These are phyloP conservation scores for Dynastes tityus DNA, from an alignment of 2,888 invertebrate species.

Conservation along the genomic window DNA sequence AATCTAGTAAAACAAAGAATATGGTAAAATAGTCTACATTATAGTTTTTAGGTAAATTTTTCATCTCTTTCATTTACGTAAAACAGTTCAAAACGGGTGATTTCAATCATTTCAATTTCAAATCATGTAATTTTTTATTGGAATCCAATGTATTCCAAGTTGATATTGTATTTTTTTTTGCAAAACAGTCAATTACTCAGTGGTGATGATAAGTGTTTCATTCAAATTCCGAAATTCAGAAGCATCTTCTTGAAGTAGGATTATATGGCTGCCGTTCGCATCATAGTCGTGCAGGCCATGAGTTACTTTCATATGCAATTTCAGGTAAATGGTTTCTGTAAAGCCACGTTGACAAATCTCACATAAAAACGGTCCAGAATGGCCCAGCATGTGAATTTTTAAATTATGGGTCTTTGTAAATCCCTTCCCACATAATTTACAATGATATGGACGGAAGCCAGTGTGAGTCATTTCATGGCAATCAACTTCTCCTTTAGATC, in stretches of 20 bases:
- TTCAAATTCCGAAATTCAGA: constrained; percentile 13
- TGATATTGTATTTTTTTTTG: too few species aligned
- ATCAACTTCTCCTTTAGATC: constrained; percentile 76
- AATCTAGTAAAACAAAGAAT: too few species aligned
- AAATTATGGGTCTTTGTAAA: constrained; percentile 69
- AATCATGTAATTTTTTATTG: too few species aligned
- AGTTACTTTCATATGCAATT: constrained; percentile 58
- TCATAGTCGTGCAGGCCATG: constrained; percentile 19
- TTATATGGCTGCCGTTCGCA: neutral
- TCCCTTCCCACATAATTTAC: constrained; percentile 69
- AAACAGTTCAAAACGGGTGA: too few species aligned
- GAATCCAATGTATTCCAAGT: too few species aligned
- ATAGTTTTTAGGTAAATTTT: too few species aligned
- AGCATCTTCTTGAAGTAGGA: neutral
- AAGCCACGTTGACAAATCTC: constrained; percentile 59
- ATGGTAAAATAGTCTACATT: too few species aligned
- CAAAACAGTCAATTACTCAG: constrained; percentile 5
- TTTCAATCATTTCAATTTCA: too few species aligned
- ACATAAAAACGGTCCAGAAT: constrained; percentile 65
- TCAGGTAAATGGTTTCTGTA: constrained; percentile 58
- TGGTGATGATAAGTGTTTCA: constrained; percentile 10
- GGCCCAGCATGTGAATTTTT: constrained; percentile 71
- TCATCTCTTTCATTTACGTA: too few species aligned
- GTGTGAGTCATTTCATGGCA: constrained; percentile 68
- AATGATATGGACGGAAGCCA: constrained; percentile 68